Conservation (phyloP, 2,888 invertebrate genomes). For the Tiliacea citrago region DNA sequence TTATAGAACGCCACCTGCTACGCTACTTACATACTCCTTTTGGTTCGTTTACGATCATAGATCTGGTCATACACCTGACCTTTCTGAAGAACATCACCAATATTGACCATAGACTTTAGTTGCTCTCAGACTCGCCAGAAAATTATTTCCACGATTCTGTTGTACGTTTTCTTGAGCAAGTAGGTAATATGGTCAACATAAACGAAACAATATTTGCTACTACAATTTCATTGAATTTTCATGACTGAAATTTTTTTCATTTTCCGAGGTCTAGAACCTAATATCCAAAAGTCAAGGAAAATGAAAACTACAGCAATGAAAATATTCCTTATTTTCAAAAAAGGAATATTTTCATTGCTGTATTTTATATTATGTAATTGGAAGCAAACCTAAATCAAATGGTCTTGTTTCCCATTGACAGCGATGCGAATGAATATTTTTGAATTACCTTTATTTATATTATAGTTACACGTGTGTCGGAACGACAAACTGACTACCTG, state of each 20-base stretch:
- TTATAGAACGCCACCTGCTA: no score
- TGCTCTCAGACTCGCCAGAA: neutral
- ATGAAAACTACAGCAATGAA: neutral
- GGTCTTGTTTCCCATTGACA: no score
- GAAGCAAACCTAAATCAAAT: neutral
- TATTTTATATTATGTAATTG: neutral
- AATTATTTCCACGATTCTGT: neutral
- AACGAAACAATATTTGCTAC: neutral
- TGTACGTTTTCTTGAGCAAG: neutral
- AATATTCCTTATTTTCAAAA: no score
- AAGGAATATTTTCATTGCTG: neutral
- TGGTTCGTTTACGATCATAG: no score
- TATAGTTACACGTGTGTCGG: neutral
- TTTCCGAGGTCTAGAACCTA: neutral
- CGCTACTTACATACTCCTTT: no score
- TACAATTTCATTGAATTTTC: neutral
- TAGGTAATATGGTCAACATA: neutral
- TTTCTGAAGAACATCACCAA: no score
- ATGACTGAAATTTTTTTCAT: neutral
- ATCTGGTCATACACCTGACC: no score
- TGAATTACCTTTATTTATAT: neutral
- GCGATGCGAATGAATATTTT: neutral
- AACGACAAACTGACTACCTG: constrained; percentile 17
- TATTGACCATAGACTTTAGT: neutral
- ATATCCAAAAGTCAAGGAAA: neutral